Evolutionary conservation across 2,113 vertebrate species (phyloP).

Genomic region (Chionodraco myersi): DNA sequence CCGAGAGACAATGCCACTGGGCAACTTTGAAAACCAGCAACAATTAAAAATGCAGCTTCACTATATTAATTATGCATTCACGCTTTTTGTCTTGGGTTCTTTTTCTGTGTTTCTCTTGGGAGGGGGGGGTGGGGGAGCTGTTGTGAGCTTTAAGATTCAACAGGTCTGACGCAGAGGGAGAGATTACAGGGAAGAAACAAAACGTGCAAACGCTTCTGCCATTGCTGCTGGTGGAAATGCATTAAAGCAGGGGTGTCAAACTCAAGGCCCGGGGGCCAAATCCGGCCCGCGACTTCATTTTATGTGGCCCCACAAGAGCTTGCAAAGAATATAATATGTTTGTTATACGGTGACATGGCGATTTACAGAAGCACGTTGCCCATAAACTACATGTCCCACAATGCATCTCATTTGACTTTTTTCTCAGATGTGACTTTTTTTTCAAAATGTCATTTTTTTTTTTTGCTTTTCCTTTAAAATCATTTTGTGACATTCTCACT

Average conservation of each 20-base stretch:
- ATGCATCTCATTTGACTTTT: no score
- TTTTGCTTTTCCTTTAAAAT: no score
- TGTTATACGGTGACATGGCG: no score
- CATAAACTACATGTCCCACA: no score
- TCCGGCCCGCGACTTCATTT: no score
- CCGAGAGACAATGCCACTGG: slow-evolving; percentile 75
- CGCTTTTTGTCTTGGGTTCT: slow-evolving; percentile 64
- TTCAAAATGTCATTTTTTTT: no score
- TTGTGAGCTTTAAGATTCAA: slow-evolving; percentile 61
- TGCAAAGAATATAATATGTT: no score
- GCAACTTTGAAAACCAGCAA: slow-evolving; percentile 81
- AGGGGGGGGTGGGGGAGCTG: slow-evolving; percentile 21
- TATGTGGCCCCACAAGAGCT: no score
- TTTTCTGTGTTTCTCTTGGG: slow-evolving; percentile 27
- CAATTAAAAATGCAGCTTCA: slow-evolving; percentile 78
- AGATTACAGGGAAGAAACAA: slow-evolving; percentile 60
- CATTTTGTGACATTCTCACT: no score
- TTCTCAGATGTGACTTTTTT: no score
- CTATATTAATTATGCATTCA: slow-evolving; percentile 82
- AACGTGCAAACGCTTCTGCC: slow-evolving; percentile 32
- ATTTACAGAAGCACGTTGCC: no score
- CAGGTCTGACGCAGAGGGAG: slow-evolving; percentile 50
- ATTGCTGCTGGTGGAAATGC: slow-evolving; percentile 26
- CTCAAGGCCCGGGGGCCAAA: no score
- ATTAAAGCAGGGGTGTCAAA: neutral